phyloP scores from a whole-genome alignment of 2,888 invertebrate species.

The Helobdella robusta region DNA sequence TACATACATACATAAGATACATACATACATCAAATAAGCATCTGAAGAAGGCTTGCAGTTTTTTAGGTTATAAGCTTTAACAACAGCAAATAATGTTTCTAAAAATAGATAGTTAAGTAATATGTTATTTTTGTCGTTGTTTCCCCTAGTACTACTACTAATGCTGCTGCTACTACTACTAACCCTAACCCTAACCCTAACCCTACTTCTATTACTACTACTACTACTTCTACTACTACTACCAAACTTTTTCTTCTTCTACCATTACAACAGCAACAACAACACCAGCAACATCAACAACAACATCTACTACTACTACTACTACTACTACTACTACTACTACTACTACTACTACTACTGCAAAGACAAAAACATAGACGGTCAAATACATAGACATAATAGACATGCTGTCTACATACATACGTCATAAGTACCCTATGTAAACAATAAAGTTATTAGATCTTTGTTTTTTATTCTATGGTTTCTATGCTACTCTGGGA shows the following conservation, averaged over 20 bases:
- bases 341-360: conserved; percentile 18
- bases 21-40: conserved; percentile 23
- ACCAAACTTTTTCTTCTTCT: neutral
- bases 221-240: conserved; percentile 13
- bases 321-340: conserved; percentile 16
- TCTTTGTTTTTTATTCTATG: too few relatives aligned
- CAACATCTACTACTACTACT: conserved; percentile 12
- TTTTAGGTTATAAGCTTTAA: too few relatives aligned
- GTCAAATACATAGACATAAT: too few relatives aligned
- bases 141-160: conserved; percentile 6
- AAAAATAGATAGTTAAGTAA: too few relatives aligned
- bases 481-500: too few relatives aligned
- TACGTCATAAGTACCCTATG: too few relatives aligned
- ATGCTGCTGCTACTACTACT: conserved; percentile 14
- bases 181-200: conserved; percentile 1
- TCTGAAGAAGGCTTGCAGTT: too few relatives aligned
- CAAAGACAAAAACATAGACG: conserved; percentile 6
- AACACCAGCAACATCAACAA: too few relatives aligned
- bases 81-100: too few relatives aligned
- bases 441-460: too few relatives aligned
- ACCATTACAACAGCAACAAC: conserved; percentile 9
- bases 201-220: conserved; percentile 6
- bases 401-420: too few relatives aligned
- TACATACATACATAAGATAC: conserved; percentile 27
- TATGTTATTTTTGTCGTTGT: neutral